Base-by-base conservation (phyloP, 2,113 vertebrate species). In the Takifugu flavidus region DNA sequence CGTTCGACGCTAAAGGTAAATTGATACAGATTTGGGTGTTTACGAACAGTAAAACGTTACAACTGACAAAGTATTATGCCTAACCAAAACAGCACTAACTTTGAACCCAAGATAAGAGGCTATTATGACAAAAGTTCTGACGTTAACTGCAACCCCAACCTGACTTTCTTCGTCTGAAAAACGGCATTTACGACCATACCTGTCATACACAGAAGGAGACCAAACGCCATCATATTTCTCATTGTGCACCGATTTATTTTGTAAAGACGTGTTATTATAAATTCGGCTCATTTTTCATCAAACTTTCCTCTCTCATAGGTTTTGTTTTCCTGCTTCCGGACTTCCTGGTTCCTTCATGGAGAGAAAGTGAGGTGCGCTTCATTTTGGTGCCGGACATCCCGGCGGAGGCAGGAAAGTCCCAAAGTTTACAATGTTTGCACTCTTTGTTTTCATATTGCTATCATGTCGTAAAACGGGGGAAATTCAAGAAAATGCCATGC, bases 241-340 rank as follows among this genome's bases (percentile, higher is more conserved):
- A 55, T 73, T 90, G 27, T 87, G 89, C 3, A 95, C 93, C 0
- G 92, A 86, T 78, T 91, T 93, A 77, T 91, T 93, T 63, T 80
- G 83, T 45, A 94, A 83, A 53, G 81, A 86, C 25, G 83, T 64
- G 79, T 94, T 87, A 2, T 91, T 61, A 62, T 93, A 93, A 78
- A 94, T 92, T 28, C 94, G 90, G 71, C 94, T 95, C 94, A 95
- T 91, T 53, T 75, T 82, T 31, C 0, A 3, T 1, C 3, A 42
- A 59, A 29, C 15, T 51, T 28, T 49, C 54, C 5, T 39, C 3
- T 7, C 28, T 3, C 14, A 62, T 15, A 53, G 45, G n/a, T 6
- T 25, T 20, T 25, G 1, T 66, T 65, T 56, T 44, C 56, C 61
- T 26, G 27, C 67, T 61, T 56, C 46, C 42, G 11, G 7, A 80